Evolutionary conservation across 2,888 invertebrate genomes (phyloP), one percentile per base, ranked within the genome.

Genomic region (Drosophila neotestacea): DNA sequence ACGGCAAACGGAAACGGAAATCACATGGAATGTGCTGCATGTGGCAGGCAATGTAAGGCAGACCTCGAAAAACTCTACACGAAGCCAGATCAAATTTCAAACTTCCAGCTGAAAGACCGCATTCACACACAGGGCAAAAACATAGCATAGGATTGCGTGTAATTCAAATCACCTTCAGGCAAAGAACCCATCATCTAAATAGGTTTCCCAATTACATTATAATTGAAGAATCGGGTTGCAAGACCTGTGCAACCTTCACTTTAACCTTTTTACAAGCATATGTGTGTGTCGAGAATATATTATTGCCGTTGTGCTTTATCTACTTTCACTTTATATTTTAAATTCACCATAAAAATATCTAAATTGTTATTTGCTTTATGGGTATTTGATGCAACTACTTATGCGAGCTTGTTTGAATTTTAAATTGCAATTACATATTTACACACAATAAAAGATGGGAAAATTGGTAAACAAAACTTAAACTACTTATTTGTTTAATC

Each of bases 1-100:
- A 11, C 38, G 48, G 28, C 30, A 64, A 77, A 28, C 70, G 71
- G 69, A 77, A 86, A 62, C 77, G 84, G 74, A 84, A 80, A 78
- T 78, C 69, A 59, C 77, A 63, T 69, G 70, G 56, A 67, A 54
- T 77, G 72, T 65, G 59, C 66, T 47, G 69, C 55, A 70, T 65
- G 52, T 68, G 69, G 54, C 73, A 52, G 61, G 55, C 55, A 70
- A 39, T 46, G 39, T 39, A 50, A 38, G 42, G 36, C 42, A 66
- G 54, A 60, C 47, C 65, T 60, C 41, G 41, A 54, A 58, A 48
- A 48, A 51, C 50, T 34, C 59, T 27, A 34, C 38, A 41, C 38
- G 28, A 47, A 16, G 58, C 6, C 46, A 58, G 58, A 36, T 44
- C 34, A 22, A 48, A 38, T 9, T 27, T 44, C 38, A 9, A 47